Base-by-base conservation (phyloP, 2,888 invertebrate species). In the Drosophila paranaensis region DNA sequence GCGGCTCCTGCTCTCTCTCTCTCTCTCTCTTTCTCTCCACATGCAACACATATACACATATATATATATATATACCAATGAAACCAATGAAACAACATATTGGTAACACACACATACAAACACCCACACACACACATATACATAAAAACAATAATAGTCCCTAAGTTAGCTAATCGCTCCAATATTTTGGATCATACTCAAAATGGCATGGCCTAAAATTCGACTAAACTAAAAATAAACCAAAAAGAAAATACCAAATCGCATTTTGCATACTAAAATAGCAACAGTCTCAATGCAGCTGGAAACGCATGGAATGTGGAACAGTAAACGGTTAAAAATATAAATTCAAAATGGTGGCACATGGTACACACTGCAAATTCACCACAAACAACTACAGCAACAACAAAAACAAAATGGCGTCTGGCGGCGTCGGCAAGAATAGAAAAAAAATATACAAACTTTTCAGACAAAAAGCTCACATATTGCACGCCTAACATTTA, bases 301-400 rank as follows among this genome's bases (percentile, higher is more conserved):
- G 87, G 86, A 88, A 76, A 74, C 79, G 89, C 89, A 88, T 88
- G 88, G 84, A 88, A 75, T 70, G 48, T 80, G 79, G 81, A 82
- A 81, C 71, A 82, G 35, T 40, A 40, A 39, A 33, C 33, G 35
- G 20, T 48, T 20, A 71, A 71, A 72, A 20, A 20, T 20, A 69
- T 62, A 45, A 57, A 63, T 50, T 78, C 63, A 71, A 62, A 71
- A 60, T 65, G 79, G 79, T 71, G 79, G 77, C 69, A 82, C 70
- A 64, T 27, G 60, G 54, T 45, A 63, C 46, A 63, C 46, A 55
- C 40, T 3, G 48, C 48, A 50, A 50, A 50, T 33, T 50, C 48
- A 48, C 48, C 27, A 27, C 46, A 27, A 27, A 14, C 14, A 39
- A 27, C 27, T 27, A 27, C 27, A 20, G 20, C 10, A 30, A 33